phyloP scores from a whole-genome alignment of 2,888 invertebrate genomes.

The Drosophila atripex region DNA sequence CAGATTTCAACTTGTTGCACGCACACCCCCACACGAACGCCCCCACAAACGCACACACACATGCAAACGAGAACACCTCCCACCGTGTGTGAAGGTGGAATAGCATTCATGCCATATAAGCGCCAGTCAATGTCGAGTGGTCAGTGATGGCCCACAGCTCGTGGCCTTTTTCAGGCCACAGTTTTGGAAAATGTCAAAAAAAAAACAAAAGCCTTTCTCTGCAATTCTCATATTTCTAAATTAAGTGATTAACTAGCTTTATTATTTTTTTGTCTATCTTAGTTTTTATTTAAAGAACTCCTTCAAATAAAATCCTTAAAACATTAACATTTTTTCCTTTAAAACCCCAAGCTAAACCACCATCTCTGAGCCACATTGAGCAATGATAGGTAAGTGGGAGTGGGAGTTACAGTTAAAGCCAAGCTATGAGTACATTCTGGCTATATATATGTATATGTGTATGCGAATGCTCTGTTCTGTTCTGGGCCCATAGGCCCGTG shows the following conservation, averaged over 20 bases:
- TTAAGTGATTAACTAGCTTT: no score
- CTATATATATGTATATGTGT: constrained; percentile 8
- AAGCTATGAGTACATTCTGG: neutral
- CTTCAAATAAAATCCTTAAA: no score
- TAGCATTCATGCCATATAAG: constrained; percentile 22
- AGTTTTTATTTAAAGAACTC: neutral
- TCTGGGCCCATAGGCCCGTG: constrained; percentile 53
- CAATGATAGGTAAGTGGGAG: constrained; percentile 29
- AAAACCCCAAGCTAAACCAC: constrained; percentile 1
- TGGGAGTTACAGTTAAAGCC: constrained; percentile 33
- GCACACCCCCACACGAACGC: constrained; percentile 17
- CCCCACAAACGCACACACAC: constrained; percentile 7
- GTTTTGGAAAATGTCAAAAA: neutral
- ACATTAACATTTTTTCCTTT: neutral
- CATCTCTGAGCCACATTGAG: constrained; percentile 22
- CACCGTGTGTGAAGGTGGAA: constrained; percentile 1
- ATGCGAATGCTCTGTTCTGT: constrained; percentile 25
- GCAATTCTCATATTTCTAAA: neutral
- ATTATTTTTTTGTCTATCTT: neutral
- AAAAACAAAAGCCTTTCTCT: neutral
- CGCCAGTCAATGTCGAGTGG: constrained; percentile 29
- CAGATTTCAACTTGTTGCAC: constrained; percentile 52
- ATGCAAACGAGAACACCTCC: constrained; percentile 19
- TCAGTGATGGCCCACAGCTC: constrained; percentile 35
- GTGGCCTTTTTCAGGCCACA: constrained; percentile 3